Base-by-base conservation (phyloP, 2,797 vertebrate species). In the Enteromius afrohamiltoni region DNA sequence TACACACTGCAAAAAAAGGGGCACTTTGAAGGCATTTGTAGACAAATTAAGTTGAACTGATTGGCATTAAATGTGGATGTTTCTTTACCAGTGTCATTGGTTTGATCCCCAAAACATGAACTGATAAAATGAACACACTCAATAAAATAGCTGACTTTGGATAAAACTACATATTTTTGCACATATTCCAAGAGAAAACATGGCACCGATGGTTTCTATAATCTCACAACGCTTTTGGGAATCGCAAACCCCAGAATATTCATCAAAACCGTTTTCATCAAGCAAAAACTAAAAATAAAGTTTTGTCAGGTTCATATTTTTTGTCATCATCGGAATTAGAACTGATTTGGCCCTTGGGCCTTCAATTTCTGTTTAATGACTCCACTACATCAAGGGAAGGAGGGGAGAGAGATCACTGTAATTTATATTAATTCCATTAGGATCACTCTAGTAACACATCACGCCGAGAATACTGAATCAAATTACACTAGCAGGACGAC, bases 401-500 rank as follows among this genome's bases (percentile, higher is more conserved):
- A 73, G n/a, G 19, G 21, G 14, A 58, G 31, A 83, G 73, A 67
- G 40, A 83, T 64, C 40, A 13, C 21, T 19, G 55, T 64, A 26
- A 62, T 73, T 82, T 62, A 62, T 74, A 82, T 62, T 26, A 73
- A 51, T 37, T 74, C 40, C 69, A 49, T 80, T 73, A 77, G 47
- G 67, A 60, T 67, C 67, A 37, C 29, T 51, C 21, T 29, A 78
- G 40, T 40, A 47, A 71, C 75, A 55, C 70, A 83, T 40, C 51
- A 45, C 26, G 37, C 49, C 13, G 31, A 47, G 58, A 77, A 78
- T 60, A 76, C 40, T 9, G 29, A 85, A 75, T 29, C 9, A 53
- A 14, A 65, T n/a, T 5, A 47, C 4, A 26, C 23, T 5, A 40
- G 42, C 14, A 69, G 51, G 47, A 34, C 17, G 16, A 69, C 49